A percentile compares a stretch with the other conserved stretches of the same genome.
Conservation (phyloP, 2,113 vertebrate genomes). For the Pelvicachromis taeniatus region DNA sequence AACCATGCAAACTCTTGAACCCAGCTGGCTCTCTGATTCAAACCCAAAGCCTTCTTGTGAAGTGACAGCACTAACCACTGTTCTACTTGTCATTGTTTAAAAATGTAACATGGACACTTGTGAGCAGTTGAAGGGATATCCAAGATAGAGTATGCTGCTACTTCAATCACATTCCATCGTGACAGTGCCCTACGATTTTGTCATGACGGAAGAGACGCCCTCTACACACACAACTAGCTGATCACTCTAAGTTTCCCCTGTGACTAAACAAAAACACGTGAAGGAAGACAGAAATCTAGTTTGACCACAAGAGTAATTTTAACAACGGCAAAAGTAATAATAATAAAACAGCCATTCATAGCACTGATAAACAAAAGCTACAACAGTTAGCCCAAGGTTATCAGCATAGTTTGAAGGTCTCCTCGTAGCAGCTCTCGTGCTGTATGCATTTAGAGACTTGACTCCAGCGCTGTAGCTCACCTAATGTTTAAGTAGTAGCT, state of each 20-base stretch:
- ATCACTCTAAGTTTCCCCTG: background rate
- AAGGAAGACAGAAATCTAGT: background rate
- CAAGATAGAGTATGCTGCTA: background rate
- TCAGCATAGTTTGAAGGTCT: background rate
- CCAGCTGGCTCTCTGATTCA: background rate
- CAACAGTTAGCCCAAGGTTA: background rate
- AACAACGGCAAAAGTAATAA: background rate
- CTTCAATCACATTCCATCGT: background rate
- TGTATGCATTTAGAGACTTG: background rate
- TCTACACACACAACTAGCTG: background rate
- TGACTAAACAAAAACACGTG: background rate
- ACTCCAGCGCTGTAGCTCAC: background rate
- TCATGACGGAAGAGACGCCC: background rate
- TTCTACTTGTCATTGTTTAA: background rate
- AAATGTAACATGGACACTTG: background rate
- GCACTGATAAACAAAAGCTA: background rate
- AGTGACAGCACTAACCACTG: background rate
- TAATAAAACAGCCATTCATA: background rate
- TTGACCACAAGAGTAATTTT: background rate
- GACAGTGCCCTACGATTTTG: background rate
- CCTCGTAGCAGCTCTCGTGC: background rate
- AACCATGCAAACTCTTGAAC: background rate
- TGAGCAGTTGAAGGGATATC: background rate
- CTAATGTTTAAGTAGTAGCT: background rate
- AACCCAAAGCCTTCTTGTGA: background rate